phyloP scores from a whole-genome alignment of 2,888 invertebrate genomes.

The Flabesymbios commensalis region DNA sequence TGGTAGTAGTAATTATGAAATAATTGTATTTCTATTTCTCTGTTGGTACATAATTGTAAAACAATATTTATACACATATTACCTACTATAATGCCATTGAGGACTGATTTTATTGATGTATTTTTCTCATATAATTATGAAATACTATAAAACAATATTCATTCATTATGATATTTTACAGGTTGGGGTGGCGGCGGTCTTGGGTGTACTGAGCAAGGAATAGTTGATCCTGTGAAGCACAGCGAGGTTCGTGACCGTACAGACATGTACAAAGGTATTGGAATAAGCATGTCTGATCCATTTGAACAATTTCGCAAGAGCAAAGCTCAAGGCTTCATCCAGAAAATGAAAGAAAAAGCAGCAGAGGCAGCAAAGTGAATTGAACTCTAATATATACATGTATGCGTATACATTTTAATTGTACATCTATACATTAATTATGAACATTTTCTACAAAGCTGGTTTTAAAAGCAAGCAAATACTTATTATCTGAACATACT shows the following conservation, averaged over 20 bases:
- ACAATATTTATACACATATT: too few species aligned
- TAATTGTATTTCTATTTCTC: too few species aligned
- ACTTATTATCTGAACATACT: too few species aligned
- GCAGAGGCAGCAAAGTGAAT: slow-evolving; percentile 5
- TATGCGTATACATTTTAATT: too few species aligned
- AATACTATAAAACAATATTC: background rate
- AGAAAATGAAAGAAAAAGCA: slow-evolving; percentile 47
- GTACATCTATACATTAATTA: too few species aligned
- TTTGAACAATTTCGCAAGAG: slow-evolving; percentile 93
- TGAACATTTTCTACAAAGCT: too few species aligned
- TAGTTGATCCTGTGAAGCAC: slow-evolving; percentile 89
- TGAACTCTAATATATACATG: too few species aligned
- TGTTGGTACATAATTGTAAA: too few species aligned
- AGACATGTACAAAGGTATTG: slow-evolving; percentile 95
- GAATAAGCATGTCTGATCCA: slow-evolving; percentile 83
- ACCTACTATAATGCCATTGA: too few species aligned
- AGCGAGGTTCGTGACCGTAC: slow-evolving; percentile 82
- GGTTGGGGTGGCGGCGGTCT: slow-evolving; percentile 96
- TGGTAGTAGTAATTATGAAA: too few species aligned
- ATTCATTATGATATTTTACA: slow-evolving; percentile 15
- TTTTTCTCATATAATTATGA: too few species aligned
- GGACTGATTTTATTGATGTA: background rate
- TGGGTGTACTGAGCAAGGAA: slow-evolving; percentile 93
- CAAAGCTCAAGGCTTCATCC: slow-evolving; percentile 57
- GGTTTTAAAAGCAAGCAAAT: too few species aligned